Evolutionary conservation across 2,797 vertebrate species (phyloP).

Genomic region (Peromyscus aztecus): DNA sequence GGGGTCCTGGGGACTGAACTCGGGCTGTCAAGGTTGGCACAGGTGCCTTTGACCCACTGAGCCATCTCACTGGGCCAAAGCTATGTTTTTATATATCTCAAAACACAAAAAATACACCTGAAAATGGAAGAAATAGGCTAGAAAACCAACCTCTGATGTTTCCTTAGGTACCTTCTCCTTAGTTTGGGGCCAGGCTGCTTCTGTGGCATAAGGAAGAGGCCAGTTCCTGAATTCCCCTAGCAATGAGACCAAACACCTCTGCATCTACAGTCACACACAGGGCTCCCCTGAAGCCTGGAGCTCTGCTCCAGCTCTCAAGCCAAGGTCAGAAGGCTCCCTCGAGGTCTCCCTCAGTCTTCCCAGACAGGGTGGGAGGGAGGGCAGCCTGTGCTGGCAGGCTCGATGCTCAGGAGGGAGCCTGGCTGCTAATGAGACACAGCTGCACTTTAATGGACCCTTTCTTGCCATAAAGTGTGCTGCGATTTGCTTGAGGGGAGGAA

Average conservation of each 20-base stretch:
- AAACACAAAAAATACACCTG: neutral
- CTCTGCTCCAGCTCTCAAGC: neutral
- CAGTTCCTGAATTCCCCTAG: neutral
- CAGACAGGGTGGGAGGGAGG: neutral
- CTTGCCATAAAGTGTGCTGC: constrained; percentile 61
- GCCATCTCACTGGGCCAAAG: neutral
- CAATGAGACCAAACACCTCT: constrained; percentile 57
- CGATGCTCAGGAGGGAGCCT: neutral
- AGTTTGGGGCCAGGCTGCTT: neutral
- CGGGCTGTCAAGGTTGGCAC: neutral
- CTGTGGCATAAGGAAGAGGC: neutral
- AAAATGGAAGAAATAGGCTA: neutral
- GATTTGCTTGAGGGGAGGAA: constrained; percentile 49
- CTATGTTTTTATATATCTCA: neutral
- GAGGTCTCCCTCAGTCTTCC: neutral
- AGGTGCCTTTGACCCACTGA: neutral
- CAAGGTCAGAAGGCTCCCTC: neutral
- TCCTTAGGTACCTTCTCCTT: neutral
- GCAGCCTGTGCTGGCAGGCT: neutral
- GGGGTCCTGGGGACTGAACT: neutral
- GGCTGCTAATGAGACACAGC: constrained; percentile 70
- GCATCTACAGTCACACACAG: neutral
- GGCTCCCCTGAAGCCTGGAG: neutral
- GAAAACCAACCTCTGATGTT: neutral
- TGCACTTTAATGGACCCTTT: constrained; percentile 75